Percentiles rank a stretch among this genome's conserved stretches.
Evolutionary conservation across 1,140 invertebrate genomes (phyloP).

Genomic region (Hycleus cichorii): DNA sequence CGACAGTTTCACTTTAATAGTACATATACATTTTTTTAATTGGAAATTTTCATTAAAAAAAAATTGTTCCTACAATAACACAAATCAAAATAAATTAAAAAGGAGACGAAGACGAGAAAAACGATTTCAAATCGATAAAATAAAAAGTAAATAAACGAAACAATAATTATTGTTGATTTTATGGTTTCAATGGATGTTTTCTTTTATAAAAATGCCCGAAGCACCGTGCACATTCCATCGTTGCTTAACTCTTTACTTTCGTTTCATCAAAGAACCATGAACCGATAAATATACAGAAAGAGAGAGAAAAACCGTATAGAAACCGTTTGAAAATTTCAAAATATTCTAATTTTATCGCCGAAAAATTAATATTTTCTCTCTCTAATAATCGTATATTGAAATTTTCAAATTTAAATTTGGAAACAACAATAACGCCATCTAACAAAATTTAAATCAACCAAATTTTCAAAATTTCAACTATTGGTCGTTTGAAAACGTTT

Average conservation of each 20-base stretch:
- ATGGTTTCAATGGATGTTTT: neutral
- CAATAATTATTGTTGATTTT: neutral
- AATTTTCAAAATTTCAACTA: neutral
- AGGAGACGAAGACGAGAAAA: neutral
- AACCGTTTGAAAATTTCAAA: no score
- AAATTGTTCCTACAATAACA: neutral
- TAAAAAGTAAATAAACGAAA: neutral
- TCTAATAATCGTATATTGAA: neutral
- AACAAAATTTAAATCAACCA: neutral
- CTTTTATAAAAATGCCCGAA: neutral
- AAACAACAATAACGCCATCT: neutral
- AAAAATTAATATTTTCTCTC: neutral
- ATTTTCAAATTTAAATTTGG: neutral
- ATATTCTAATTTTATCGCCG: no score
- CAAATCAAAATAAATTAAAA: no score
- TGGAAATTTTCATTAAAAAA: conserved; percentile 6
- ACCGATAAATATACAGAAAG: no score
- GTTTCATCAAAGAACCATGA: neutral
- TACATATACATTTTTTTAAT: conserved; percentile 10
- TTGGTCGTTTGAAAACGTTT: neutral
- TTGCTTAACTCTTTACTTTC: conserved; percentile 8
- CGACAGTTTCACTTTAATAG: conserved; percentile 1
- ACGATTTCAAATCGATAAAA: neutral
- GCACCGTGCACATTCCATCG: conserved; percentile 7
- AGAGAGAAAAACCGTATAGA: no score